Conservation (phyloP, 2,113 vertebrate species). For the Oncorhynchus kisutch region DNA sequence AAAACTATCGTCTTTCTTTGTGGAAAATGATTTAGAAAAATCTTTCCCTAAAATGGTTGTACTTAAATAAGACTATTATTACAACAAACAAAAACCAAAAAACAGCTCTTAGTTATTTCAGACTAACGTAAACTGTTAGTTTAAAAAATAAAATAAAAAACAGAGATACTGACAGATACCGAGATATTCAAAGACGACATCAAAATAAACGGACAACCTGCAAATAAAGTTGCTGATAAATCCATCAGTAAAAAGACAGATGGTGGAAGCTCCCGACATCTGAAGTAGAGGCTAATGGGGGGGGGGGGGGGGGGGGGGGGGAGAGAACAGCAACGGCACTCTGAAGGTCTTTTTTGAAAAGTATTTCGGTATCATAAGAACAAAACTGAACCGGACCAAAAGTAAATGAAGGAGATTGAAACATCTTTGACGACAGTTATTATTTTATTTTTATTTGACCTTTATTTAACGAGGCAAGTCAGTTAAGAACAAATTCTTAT, state of each 20-base stretch:
- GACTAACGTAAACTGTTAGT: background rate
- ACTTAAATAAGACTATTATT: background rate
- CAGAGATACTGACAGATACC: background rate
- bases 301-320: rapidly evolving
- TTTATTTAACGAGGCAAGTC: too few relatives aligned
- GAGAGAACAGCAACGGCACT: constrained; percentile 28
- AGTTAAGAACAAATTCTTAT: too few relatives aligned
- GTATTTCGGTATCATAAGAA: constrained; percentile 20
- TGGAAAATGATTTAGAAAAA: background rate
- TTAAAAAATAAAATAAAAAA: background rate
- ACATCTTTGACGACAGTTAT: constrained; percentile 12
- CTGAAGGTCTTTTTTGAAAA: constrained; percentile 18
- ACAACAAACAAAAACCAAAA: background rate
- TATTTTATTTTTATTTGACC: too few relatives aligned
- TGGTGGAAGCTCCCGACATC: constrained; percentile 28
- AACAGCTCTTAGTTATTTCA: background rate
- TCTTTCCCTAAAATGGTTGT: background rate
- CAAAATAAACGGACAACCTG: constrained; percentile 3
- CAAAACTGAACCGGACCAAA: constrained; percentile 8
- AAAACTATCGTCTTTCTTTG: background rate
- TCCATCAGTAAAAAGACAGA: constrained; percentile 21
- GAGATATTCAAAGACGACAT: background rate
- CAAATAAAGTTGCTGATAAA: constrained; percentile 17
- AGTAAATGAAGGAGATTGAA: background rate
- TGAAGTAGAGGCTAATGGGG: constrained; percentile 37